A percentile compares a stretch with the other conserved stretches of the same genome.
Conservation (phyloP, 2,797 vertebrate species). For the Lates japonicus region DNA sequence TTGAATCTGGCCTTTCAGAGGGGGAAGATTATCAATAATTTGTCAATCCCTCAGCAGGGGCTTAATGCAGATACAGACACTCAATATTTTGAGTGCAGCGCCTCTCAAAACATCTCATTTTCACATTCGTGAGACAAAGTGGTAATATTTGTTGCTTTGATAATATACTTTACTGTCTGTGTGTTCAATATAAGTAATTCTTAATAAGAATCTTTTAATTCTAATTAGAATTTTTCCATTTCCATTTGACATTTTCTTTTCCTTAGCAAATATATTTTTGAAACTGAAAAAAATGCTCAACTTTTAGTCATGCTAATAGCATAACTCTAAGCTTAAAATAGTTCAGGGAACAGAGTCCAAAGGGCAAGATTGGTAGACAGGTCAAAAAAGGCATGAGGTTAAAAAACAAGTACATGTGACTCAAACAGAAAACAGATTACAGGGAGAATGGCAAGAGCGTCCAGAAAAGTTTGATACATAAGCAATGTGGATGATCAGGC, state of each 20-base stretch:
- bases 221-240: neutral
- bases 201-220: too few relatives aligned
- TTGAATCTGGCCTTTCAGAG: conserved; percentile 60
- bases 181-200: too few relatives aligned
- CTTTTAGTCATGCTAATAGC: too few relatives aligned
- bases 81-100: conserved; percentile 21
- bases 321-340: too few relatives aligned
- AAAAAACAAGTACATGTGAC: neutral
- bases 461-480: too few relatives aligned
- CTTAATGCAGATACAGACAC: conserved; percentile 11
- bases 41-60: conserved; percentile 52
- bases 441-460: too few relatives aligned
- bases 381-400: neutral
- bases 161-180: neutral
- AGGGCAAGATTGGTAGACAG: neutral
- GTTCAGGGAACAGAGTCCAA: too few relatives aligned
- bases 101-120: conserved; percentile 9
- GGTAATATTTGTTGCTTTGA: neutral
- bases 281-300: neutral
- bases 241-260: neutral
- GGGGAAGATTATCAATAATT: conserved; percentile 48
- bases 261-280: too few relatives aligned
- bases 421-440: neutral
- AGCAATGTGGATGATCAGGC: too few relatives aligned
- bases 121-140: neutral